Base-by-base conservation (phyloP, 2,888 invertebrate species). In the Muschampia plurimacula region DNA sequence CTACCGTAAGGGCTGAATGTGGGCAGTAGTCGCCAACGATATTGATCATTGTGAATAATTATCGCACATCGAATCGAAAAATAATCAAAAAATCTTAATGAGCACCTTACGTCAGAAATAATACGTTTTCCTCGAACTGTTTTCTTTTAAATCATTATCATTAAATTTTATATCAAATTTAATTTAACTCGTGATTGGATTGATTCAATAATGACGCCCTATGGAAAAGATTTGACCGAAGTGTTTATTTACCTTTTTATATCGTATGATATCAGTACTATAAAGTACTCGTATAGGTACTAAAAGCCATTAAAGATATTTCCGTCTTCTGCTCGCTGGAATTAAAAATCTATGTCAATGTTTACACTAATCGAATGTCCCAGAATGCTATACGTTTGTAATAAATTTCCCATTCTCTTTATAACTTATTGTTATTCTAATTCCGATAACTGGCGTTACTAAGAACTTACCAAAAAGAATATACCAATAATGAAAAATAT, bases 51-150 rank as follows among this genome's bases (percentile, higher is more conserved):
- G 39, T 62, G 41, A 62, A 39, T 5, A 41, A 8, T 62, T 62
- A 62, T 62, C 62, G 41, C n/a, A 41, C 6, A 41, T 41, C n/a
- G 57, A 67, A 66, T 66, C 55, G 52, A 39, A 69, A 22, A 57
- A 64, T 70, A 44, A 70, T 70, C 69, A 41, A 57, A 57, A 46
- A 64, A 63, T 70, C 57, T 65, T 70, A 70, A 70, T 70, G 44
- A 70, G 44, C 69, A 55, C 57, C 1, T 32, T 65, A 65, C 70
- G 59, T 70, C 70, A 70, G 7, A 55, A 55, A 69, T 69, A 52
- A 52, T 41, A 44, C 32, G 28, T 63, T 57, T 70, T 70, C 70
- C 65, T 36, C 46, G 70, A 70, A 70, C 32, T 70, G 65, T 55
- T 64, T 69, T 60, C 60, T 68, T 28, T 69, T 60, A 60, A 46